Evolutionary conservation across 2,113 vertebrate species (phyloP).

Genomic region (Elephas maximus): DNA sequence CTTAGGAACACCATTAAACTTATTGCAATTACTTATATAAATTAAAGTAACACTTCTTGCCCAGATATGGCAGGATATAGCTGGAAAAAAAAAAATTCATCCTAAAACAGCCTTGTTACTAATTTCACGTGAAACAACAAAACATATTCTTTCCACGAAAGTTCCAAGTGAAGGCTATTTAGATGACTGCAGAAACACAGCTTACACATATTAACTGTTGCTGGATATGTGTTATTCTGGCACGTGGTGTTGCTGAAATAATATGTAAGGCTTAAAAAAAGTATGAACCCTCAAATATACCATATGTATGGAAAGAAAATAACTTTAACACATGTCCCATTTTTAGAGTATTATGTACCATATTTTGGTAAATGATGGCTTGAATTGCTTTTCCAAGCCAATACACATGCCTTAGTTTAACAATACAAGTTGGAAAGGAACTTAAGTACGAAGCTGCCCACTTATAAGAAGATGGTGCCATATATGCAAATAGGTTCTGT

Average conservation of each 20-base stretch:
- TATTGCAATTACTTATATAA: neutral
- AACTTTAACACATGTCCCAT: conserved; percentile 62
- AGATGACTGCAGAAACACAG: neutral
- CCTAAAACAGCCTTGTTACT: neutral
- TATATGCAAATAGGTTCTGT: neutral
- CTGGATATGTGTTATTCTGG: neutral
- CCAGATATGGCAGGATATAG: neutral
- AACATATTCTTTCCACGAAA: conserved; percentile 25
- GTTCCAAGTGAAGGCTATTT: neutral
- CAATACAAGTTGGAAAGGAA: neutral
- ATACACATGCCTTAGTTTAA: neutral
- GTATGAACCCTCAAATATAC: neutral
- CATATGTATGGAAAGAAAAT: conserved; percentile 50
- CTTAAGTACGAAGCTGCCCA: neutral
- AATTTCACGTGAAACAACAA: conserved; percentile 43
- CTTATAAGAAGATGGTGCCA: neutral
- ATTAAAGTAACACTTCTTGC: neutral
- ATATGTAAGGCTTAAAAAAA: neutral
- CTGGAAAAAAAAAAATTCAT: neutral
- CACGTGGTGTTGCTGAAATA: neutral
- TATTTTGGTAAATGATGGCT: conserved; percentile 46
- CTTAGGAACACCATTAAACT: neutral
- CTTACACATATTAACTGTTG: conserved; percentile 2
- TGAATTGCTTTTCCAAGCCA: neutral
- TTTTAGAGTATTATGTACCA: conserved; percentile 36